phyloP scores from a whole-genome alignment of 2,888 invertebrate species.

The Formica aserva region DNA sequence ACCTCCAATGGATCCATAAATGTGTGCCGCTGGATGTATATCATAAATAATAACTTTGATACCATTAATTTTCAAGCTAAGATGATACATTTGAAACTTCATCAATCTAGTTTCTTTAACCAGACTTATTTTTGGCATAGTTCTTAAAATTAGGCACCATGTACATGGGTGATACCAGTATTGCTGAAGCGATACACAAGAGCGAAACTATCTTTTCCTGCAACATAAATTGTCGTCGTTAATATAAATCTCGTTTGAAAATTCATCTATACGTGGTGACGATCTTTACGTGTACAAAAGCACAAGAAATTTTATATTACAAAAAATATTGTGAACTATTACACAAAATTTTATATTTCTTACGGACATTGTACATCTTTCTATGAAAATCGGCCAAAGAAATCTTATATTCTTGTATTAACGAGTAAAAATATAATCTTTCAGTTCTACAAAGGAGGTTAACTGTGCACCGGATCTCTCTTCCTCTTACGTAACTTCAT shows the following conservation, averaged over 20 bases:
- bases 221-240: background rate
- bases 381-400: background rate
- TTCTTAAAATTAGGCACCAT: conserved; percentile 26
- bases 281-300: background rate
- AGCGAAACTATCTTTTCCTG: background rate
- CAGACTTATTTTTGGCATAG: background rate
- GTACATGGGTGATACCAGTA: conserved; percentile 13
- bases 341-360: background rate
- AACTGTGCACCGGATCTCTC: background rate
- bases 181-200: background rate
- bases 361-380: background rate
- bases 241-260: background rate
- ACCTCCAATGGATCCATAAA: background rate
- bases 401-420: background rate
- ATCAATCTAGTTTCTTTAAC: background rate
- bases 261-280: background rate
- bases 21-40: background rate
- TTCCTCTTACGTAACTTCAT: conserved; percentile 32
- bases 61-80: conserved; percentile 1
- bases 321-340: background rate
- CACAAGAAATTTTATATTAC: background rate
- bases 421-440: background rate
- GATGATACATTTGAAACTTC: background rate
- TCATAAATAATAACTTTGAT: conserved; percentile 19
- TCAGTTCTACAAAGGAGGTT: background rate